Conservation (phyloP, 1,140 invertebrate species). For the Matsumurasca onukii region DNA sequence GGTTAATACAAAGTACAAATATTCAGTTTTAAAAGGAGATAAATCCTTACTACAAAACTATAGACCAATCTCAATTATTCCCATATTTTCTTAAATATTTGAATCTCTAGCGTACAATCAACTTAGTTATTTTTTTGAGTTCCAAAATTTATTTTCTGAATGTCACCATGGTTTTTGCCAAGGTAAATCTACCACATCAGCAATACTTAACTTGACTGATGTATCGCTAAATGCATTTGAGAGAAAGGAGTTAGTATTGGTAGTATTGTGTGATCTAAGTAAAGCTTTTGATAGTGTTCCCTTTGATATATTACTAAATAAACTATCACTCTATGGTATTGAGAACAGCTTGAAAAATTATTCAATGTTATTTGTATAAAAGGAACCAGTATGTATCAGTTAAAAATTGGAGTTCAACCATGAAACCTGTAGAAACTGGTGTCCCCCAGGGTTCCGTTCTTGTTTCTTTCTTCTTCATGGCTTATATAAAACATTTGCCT, state of each 20-base stretch:
- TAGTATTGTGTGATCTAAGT: neutral
- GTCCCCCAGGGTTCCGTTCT: neutral
- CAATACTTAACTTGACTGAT: neutral
- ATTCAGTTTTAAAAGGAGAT: no score
- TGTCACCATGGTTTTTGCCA: neutral
- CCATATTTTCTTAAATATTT: neutral
- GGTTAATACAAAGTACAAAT: neutral
- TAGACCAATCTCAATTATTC: neutral
- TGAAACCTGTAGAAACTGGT: neutral
- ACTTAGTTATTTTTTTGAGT: neutral
- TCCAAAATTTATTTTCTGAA: neutral
- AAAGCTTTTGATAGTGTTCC: neutral
- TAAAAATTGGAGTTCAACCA: neutral
- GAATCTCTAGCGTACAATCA: neutral
- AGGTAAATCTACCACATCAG: neutral
- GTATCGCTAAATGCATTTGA: neutral
- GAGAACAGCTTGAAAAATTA: neutral
- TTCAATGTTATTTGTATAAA: neutral
- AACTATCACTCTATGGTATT: neutral
- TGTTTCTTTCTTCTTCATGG: neutral
- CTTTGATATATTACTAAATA: neutral
- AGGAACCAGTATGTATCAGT: neutral
- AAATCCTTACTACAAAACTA: no score
- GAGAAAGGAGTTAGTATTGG: neutral
- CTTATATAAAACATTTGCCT: neutral